Conservation (phyloP, 2,797 vertebrate genomes). For the Dryobates pubescens region DNA sequence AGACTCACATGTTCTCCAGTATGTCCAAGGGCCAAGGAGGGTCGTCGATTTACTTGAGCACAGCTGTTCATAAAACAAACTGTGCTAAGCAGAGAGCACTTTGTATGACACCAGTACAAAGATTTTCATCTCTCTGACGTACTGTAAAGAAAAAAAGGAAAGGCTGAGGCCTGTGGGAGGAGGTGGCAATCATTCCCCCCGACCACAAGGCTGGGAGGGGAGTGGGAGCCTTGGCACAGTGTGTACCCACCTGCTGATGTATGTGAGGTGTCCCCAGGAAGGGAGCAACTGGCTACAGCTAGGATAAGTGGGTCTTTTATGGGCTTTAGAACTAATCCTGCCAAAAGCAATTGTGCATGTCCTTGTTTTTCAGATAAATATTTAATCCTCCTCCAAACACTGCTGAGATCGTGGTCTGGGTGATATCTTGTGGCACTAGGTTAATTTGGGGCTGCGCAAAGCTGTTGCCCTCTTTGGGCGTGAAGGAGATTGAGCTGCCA, state of each 20-base stretch:
- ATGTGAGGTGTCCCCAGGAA: rapidly evolving
- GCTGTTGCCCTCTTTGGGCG: not conserved
- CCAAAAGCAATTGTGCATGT: not conserved
- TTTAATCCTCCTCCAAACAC: not conserved
- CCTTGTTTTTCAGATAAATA: conserved; percentile 41
- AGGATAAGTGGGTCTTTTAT: not conserved
- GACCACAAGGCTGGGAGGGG: not conserved
- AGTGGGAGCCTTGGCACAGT: not conserved
- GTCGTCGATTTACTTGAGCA: not conserved
- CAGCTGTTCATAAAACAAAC: not conserved
- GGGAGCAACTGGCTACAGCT: not conserved
- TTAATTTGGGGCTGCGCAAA: not conserved
- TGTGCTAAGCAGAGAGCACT: not conserved
- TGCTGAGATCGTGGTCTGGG: not conserved
- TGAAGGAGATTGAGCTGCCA: not conserved
- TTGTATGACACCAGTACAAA: not conserved
- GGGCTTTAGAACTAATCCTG: not conserved
- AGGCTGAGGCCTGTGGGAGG: not conserved
- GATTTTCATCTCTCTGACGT: not conserved
- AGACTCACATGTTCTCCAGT: not conserved
- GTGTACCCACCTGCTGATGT: rapidly evolving
- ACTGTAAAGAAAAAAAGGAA: not conserved
- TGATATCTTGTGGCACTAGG: not conserved
- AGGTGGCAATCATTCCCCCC: not conserved
- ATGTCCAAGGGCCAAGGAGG: not conserved